Evolutionary conservation across 2,113 vertebrate species (phyloP), one percentile per base, ranked within the genome.

Genomic region (Malaclemys terrapin): DNA sequence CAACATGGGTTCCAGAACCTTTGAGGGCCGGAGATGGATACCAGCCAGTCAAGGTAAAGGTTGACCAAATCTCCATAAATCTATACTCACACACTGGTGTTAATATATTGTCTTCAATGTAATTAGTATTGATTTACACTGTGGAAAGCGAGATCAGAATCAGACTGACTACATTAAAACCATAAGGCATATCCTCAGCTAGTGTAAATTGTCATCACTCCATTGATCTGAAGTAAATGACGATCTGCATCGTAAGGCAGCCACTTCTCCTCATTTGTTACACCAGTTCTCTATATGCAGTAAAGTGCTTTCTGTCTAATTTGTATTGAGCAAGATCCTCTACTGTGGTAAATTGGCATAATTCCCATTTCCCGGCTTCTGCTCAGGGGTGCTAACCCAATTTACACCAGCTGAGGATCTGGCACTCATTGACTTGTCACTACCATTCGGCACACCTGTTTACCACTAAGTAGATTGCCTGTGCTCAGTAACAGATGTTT

Each of bases 181-280:
- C 16, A 0, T 4, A 35, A 14, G 84, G 17, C 50, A n/a, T 53
- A n/a, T 35, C 35, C 11, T 31, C 31, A 29, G 17, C 31, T 54
- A 25, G 22, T 54, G 53, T 56, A 38, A 56, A 82, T 27, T 38
- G 53, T 24, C 80, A 53, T 82, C 12, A 13, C n/a, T 82, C 13
- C 22, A 82, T 38, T 56, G 24, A n/a, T 12, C 42, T 82, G 50
- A 56, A 53, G n/a, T 82, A n/a, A 25, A n/a, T 54, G n/a, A 54
- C 10, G 5, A 54, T 54, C 80, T 56, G n/a, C 13, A 62, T 35
- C 52, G 22, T 25, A 82, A 14, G 35, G 65, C 27, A 81, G 47
- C n/a, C 62, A 49, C 47, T 52, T 89, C 59, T 76, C 59, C 42
- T 69, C 31, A 59, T 72, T 84, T 80, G 52, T 54, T 82, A 56